A percentile compares a stretch with the other conserved stretches of the same genome.
These are phyloP conservation scores for Sylvia atricapilla DNA, from an alignment of 2,113 vertebrate species.

Conservation along the genomic window DNA sequence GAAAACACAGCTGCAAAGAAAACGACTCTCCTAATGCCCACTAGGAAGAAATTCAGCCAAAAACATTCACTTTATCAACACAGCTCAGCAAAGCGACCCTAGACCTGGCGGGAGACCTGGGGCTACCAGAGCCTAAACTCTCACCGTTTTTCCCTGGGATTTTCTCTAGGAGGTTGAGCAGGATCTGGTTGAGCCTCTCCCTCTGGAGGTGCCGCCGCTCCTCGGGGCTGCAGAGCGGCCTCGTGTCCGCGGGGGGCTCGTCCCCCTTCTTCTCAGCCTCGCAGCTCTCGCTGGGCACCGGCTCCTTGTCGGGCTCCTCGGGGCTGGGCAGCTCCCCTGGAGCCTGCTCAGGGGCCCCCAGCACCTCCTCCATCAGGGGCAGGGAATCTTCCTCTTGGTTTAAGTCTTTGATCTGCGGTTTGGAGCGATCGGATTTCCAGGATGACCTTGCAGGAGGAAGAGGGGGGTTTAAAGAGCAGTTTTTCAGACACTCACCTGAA, in stretches of 20 bases:
- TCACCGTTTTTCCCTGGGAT: slow-evolving; percentile 95
- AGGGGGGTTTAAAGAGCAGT: neutral
- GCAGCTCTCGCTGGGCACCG: slow-evolving; percentile 42
- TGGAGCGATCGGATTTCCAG: slow-evolving; percentile 92
- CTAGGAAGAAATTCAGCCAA: neutral
- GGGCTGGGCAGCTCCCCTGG: slow-evolving; percentile 55
- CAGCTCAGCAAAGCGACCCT: rapidly evolving
- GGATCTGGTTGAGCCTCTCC: slow-evolving; percentile 94
- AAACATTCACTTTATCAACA: neutral
- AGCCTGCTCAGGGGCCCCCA: slow-evolving; percentile 64
- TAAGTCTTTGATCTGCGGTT: slow-evolving; percentile 72
- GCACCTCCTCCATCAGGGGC: slow-evolving; percentile 76
- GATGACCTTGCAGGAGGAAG: slow-evolving; percentile 77
- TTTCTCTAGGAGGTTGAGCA: slow-evolving; percentile 90
- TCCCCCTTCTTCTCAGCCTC: slow-evolving; percentile 64
- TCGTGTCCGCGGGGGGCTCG: neutral
- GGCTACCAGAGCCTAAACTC: neutral
- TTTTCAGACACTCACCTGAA: neutral
- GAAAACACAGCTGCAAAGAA: neutral
- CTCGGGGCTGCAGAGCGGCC: slow-evolving; percentile 73
- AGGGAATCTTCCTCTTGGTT: slow-evolving; percentile 75
- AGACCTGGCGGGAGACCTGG: rapidly evolving
- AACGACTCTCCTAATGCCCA: neutral
- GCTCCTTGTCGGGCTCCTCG: slow-evolving; percentile 77
- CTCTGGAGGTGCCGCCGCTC: slow-evolving; percentile 84